Base-by-base conservation (phyloP, 2,113 vertebrate species). In the Etheostoma spectabile region DNA sequence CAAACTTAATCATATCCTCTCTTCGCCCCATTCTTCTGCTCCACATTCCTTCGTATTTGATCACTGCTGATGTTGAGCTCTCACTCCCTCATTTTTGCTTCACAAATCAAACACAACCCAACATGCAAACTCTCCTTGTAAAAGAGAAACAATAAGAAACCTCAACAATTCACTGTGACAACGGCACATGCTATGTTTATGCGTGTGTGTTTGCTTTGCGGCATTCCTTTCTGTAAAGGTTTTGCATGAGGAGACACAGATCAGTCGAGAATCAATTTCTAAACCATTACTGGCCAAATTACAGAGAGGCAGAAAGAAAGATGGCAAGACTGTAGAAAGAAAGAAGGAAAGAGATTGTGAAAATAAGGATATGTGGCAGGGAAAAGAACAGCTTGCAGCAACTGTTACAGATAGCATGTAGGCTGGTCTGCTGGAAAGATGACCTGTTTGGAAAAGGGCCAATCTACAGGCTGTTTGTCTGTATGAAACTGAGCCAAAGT, bases 381-480 rank as follows among this genome's bases (percentile, higher is more conserved):
- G 12, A 85, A 66, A 74, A 73, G 73, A 75, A 70, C 45, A 79
- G 79, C 79, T 83, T 71, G 65, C 22, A 71, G 76, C 49, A 30
- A 30, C 30, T 30, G 82, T 83, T 84, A 70, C 19, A 78, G 52
- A 63, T 84, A 82, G 24, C 53, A 73, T 62, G 76, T 67, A 77
- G 84, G 91, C 83, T 81, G 83, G 21, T 52, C 59, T 72, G 65
- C 76, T 84, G 56, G 80, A 73, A 79, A 77, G 83, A 88, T 71
- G 75, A 76, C 80, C 77, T 67, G 45, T 81, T 83, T 92, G 86
- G 87, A 91, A 90, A 16, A 14, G 18, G 65, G 83, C 79, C 85
- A 89, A 86, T 62, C 74, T 71, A 83, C 27, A 77, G 80, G 27
- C 64, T 83, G 76, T 69, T 56, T 85, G 62, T 38, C 15, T 79